A percentile compares a stretch with the other conserved stretches of the same genome.
Conservation (phyloP, 2,797 vertebrate genomes). For the Hemibagrus guttatus region DNA sequence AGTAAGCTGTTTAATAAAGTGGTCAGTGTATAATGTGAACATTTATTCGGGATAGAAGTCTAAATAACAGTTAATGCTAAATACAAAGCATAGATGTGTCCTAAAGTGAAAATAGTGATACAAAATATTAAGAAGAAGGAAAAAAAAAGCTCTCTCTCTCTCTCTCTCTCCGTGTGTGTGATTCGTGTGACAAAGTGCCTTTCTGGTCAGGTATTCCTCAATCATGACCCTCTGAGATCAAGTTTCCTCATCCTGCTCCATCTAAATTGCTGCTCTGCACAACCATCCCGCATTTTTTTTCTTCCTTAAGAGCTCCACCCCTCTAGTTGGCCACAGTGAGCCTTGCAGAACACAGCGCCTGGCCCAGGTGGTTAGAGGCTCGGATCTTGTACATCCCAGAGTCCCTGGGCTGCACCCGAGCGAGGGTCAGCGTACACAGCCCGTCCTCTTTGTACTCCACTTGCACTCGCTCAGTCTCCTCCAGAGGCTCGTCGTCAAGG, state of each 20-base stretch:
- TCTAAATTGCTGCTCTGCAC: not conserved
- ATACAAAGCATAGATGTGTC: not conserved
- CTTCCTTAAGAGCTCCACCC: not conserved
- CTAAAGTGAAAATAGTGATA: not conserved
- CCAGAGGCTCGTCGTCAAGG: constrained; percentile 60
- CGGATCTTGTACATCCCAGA: constrained; percentile 75
- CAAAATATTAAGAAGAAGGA: not conserved
- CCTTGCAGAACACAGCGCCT: constrained; percentile 66
- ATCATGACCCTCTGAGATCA: not conserved
- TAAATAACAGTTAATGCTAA: not conserved
- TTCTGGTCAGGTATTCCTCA: not conserved
- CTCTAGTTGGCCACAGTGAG: constrained; percentile 58
- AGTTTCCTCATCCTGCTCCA: not conserved
- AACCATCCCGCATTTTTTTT: not conserved
- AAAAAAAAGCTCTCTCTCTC: not conserved
- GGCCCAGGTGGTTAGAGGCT: constrained; percentile 68
- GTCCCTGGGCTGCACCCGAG: constrained; percentile 64
- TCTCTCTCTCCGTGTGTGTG: too few relatives aligned
- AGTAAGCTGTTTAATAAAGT: not conserved
- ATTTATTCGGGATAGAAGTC: too few relatives aligned
- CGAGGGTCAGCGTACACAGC: constrained; percentile 71
- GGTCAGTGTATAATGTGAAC: not conserved
- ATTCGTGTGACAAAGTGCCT: not conserved
- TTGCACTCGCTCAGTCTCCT: constrained; percentile 59
- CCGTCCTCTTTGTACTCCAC: constrained; percentile 69